A percentile compares a stretch with the other conserved stretches of the same genome.
Evolutionary conservation across 2,113 vertebrate species (phyloP).

Genomic region (Gymnogyps californianus): DNA sequence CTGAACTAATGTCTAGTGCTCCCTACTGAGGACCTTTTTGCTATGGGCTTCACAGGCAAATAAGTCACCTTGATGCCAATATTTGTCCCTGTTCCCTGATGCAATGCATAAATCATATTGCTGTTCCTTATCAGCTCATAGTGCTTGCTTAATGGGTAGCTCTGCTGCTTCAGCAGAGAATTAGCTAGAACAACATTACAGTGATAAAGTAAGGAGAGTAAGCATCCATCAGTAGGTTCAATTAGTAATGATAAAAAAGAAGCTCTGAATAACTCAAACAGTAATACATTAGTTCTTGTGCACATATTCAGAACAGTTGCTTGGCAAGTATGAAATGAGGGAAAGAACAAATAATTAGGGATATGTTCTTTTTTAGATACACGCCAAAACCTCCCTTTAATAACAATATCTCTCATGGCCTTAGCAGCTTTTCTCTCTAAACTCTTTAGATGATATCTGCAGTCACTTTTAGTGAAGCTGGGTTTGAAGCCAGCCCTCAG

Average conservation of each 20-base stretch:
- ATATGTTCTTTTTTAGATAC: background rate
- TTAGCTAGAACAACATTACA: slow-evolving; percentile 28
- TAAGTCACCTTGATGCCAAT: slow-evolving; percentile 54
- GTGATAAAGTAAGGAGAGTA: slow-evolving; percentile 33
- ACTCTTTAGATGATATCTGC: slow-evolving; percentile 6
- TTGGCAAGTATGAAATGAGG: background rate
- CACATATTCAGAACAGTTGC: background rate
- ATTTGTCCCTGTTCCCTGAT: slow-evolving; percentile 21
- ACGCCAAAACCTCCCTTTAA: background rate
- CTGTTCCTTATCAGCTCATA: slow-evolving; percentile 43
- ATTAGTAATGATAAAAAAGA: slow-evolving; percentile 28
- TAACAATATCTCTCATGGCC: background rate
- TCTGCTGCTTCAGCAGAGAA: slow-evolving; percentile 58
- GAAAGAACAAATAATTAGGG: background rate
- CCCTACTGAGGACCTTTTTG: background rate
- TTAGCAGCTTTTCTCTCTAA: background rate
- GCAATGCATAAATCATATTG: slow-evolving; percentile 26
- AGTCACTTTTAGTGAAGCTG: background rate
- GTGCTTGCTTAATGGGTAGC: slow-evolving; percentile 23
- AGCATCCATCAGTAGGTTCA: slow-evolving; percentile 36
- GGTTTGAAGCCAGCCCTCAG: background rate
- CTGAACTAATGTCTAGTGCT: background rate
- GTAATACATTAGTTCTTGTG: background rate
- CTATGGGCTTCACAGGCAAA: background rate
- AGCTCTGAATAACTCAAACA: background rate